Evolutionary conservation across 2,888 invertebrate genomes (phyloP), one percentile per base, ranked within the genome.

Genomic region (Mechanitis messenoides): DNA sequence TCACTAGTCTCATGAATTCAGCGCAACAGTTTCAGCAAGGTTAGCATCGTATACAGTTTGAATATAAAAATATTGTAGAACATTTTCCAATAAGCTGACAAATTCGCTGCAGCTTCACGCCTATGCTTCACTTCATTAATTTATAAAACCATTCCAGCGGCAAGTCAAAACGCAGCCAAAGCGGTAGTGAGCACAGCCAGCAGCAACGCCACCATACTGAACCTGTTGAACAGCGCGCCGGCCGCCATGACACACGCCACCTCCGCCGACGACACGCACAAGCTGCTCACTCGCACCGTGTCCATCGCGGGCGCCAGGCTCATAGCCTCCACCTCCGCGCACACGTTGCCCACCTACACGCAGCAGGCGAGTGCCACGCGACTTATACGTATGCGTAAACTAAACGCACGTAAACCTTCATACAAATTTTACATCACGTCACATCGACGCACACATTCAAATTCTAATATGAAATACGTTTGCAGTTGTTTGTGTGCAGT

Each of bases 1-100:
- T 94, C 66, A 95, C 93, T 67, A 95, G 94, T 78, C 92, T 95
- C 47, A 95, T 95, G 94, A 95, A 95, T 78, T 94, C 94, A 7
- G 94, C 94, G 53, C 95, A 95, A 80, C 95, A 95, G 78, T 95
- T 94, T 80, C 94, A 94, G 79, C 94, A 94, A 85, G 91, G 91
- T 91, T 72, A 71, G 67, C 69, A 58, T 54, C 50, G 6, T 12
- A 62, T 45, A 7, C 45, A 38, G 11, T 56, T 59, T 33, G 11
- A 20, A 38, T 9, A 53, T 45, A 7, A 42, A 42, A 42, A 7
- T 2, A 42, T 20, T 20, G 1, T 20, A 20, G 20, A 20, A 20
- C 20, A 20, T 20, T 20, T 20, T 20, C 20, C 20, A 20, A 20
- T 20, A 20, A 1, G 20, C 20, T 20, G 20, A 20, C 20, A 20